Percentiles rank a stretch among this genome's conserved stretches.
These are phyloP conservation scores for Drosophila malerkotliana DNA, from an alignment of 1,140 invertebrate species.

Conservation along the genomic window DNA sequence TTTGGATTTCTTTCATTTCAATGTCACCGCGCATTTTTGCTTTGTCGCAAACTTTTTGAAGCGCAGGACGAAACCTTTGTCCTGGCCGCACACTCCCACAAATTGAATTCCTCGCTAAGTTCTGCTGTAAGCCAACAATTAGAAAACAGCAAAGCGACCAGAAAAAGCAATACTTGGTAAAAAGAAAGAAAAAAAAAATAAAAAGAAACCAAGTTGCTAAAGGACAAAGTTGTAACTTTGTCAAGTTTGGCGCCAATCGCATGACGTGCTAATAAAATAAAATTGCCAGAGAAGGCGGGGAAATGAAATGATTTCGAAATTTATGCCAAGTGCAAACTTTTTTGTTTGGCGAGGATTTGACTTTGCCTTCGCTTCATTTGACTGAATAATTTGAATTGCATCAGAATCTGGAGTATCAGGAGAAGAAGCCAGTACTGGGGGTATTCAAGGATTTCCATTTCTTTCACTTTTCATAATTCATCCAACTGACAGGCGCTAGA, in stretches of 20 bases:
- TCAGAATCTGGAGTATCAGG: constrained; percentile 36
- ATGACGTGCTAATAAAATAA: constrained; percentile 82
- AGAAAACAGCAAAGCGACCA: constrained; percentile 78
- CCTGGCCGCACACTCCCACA: constrained; percentile 41
- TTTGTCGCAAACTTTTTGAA: constrained; percentile 66
- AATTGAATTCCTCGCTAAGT: constrained; percentile 80
- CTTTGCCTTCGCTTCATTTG: constrained; percentile 67
- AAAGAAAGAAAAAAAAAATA: constrained; percentile 23
- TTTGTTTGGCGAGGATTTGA: constrained; percentile 58
- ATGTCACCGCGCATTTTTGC: constrained; percentile 80
- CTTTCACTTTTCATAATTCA: constrained; percentile 57
- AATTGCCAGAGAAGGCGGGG: constrained; percentile 37
- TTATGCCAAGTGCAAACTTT: constrained; percentile 81
- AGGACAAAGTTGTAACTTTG: constrained; percentile 75
- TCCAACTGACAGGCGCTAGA: constrained; percentile 58
- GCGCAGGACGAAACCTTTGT: constrained; percentile 18
- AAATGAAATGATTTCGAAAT: constrained; percentile 46
- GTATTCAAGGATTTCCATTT: constrained; percentile 53
- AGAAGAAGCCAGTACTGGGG: background rate
- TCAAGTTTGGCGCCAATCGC: constrained; percentile 81
- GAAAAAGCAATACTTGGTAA: constrained; percentile 29
- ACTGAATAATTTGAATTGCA: constrained; percentile 82
- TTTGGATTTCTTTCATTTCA: constrained; percentile 48
- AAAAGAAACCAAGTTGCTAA: constrained; percentile 30
- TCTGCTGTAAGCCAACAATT: constrained; percentile 78